phyloP scores from a whole-genome alignment of 1,140 invertebrate genomes.

The Drosophila kurseongensis region DNA sequence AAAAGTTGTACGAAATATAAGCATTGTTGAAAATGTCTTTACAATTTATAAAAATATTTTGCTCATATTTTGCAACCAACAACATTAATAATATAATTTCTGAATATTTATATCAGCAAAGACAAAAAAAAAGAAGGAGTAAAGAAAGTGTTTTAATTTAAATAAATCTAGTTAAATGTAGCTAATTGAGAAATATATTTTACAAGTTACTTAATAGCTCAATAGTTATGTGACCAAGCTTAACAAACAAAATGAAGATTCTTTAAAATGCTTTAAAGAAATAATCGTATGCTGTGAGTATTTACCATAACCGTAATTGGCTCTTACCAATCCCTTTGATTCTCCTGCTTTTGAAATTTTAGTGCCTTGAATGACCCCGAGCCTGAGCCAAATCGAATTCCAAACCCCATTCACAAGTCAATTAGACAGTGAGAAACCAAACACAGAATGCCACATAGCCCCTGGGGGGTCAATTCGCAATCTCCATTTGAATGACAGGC shows the following conservation, averaged over 20 bases:
- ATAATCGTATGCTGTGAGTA: background rate
- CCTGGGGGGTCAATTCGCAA: constrained; percentile 31
- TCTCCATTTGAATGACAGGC: constrained; percentile 54
- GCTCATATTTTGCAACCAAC: too few species aligned
- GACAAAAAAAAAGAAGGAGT: background rate
- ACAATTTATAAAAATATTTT: background rate
- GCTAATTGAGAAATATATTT: background rate
- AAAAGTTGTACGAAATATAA: background rate
- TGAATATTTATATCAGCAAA: background rate
- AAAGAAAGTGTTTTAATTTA: background rate
- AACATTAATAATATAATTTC: too few species aligned
- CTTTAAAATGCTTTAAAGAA: background rate
- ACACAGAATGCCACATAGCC: constrained; percentile 41
- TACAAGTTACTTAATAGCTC: too few species aligned
- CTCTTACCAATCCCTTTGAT: background rate
- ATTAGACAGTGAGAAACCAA: constrained; percentile 62
- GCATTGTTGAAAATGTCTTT: too few species aligned
- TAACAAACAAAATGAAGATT: background rate
- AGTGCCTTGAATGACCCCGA: background rate
- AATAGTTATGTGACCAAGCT: too few species aligned
- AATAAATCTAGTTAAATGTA: background rate
- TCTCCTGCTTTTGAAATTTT: background rate
- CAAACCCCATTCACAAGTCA: constrained; percentile 34
- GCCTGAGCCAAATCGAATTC: constrained; percentile 12
- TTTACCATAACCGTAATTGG: background rate